Evolutionary conservation across 92 coral and sea anemone genomes (phyloP), one percentile per base, ranked within the genome.

Genomic region (Epizoanthus illoricatus): DNA sequence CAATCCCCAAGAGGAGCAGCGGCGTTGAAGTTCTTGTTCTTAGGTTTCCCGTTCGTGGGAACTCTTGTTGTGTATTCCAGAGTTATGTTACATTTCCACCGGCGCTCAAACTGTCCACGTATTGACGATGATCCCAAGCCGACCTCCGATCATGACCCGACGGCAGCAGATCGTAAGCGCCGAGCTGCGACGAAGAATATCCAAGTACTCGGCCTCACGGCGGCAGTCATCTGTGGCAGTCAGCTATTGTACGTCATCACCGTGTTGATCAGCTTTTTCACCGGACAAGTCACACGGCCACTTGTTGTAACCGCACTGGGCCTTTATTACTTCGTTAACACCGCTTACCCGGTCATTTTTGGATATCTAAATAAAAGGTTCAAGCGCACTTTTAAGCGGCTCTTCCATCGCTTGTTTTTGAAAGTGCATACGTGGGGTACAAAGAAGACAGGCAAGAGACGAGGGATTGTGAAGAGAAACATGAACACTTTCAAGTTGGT

Each of bases 301-400:
- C 84, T 79, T 16, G 72, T 85, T 49, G 75, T 88, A 47, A 84
- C 80, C 16, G 81, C 91, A 5, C 8, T 74, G 42, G 86, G 86
- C 18, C 56, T 86, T 13, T 84, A 85, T 67, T 87, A 91, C 55
- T 83, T 89, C 64, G 89, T 86, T 19, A 79, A 86, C 62, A 49
- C 83, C 1, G 73, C 91, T 5, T 86, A 92, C 36, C 84, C 92
- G 36, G 80, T 90, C 62, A 66, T 92, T 12, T 88, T 85, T 59
- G 97, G 97, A 16, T 92, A 90, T 69, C 73, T 90, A 19, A 92
- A 92, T 73, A 90, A 87, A 54, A 59, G 88, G 57, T 83, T 92
- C 65, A 92, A 92, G 62, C 79, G 82, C 58, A 74, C 89, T 61
- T 41, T 92, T 49, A 81, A 79, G 56, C 89, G 91, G 66, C 74